Conservation (phyloP, 2,797 vertebrate species). For the Enoplosus armatus region DNA sequence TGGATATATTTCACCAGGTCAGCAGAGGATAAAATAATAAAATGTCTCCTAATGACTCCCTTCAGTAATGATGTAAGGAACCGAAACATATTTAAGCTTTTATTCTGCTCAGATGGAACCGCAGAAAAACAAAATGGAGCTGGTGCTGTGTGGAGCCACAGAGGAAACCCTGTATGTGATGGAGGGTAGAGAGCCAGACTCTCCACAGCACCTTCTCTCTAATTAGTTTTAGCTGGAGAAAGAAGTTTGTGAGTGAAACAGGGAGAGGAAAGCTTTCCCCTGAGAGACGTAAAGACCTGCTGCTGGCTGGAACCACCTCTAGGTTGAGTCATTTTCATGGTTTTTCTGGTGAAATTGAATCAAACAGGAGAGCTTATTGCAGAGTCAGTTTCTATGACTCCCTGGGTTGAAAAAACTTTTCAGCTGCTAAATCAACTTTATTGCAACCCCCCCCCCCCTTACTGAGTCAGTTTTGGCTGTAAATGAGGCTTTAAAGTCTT, state of each 20-base stretch:
- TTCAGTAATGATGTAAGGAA: background rate
- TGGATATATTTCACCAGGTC: background rate
- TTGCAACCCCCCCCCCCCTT: background rate
- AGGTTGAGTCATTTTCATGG: background rate
- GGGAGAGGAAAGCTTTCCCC: constrained; percentile 7
- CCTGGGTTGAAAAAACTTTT: background rate
- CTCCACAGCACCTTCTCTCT: constrained; percentile 7
- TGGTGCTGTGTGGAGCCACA: background rate
- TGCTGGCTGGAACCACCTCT: background rate
- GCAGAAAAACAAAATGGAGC: constrained; percentile 30
- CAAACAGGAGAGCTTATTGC: constrained; percentile 5
- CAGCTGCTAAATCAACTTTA: background rate
- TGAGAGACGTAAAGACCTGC: background rate
- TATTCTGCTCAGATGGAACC: background rate
- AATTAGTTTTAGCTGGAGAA: constrained; percentile 16
- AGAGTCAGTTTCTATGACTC: constrained; percentile 17
- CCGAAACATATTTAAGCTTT: background rate
- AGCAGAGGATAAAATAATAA: background rate
- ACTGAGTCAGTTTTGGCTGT: background rate
- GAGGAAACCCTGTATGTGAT: background rate
- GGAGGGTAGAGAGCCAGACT: constrained; percentile 11
- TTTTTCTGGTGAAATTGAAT: constrained; percentile 13
- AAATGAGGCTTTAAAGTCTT: background rate
- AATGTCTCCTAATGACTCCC: background rate
- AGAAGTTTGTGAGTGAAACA: constrained; percentile 10